phyloP scores from a whole-genome alignment of 2,888 invertebrate species.

The Caenorhabditis zanzibari region DNA sequence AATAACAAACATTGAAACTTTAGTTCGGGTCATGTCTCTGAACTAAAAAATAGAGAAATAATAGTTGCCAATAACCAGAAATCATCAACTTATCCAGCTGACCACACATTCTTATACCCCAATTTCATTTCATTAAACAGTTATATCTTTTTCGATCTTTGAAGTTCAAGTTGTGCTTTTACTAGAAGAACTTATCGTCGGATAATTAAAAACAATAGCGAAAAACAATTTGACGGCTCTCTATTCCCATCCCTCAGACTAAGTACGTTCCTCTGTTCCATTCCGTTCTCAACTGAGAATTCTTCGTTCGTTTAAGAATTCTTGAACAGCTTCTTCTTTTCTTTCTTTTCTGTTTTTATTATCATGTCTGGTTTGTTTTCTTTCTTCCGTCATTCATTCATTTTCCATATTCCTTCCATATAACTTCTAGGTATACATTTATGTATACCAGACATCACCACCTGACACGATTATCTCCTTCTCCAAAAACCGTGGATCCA shows the following conservation, averaged over 20 bases:
- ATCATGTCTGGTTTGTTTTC: conserved; percentile 13
- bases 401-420: conserved; percentile 11
- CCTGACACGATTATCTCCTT: conserved; percentile 43
- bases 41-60: neutral
- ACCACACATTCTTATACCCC: conserved; percentile 4
- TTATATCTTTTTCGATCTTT: conserved; percentile 17
- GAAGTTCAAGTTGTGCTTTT: conserved; percentile 20
- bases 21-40: neutral
- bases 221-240: conserved; percentile 16
- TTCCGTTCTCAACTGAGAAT: conserved; percentile 25
- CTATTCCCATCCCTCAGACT: neutral
- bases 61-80: neutral
- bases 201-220: conserved; percentile 20
- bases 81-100: conserved; percentile 3
- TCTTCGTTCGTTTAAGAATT: conserved; percentile 5
- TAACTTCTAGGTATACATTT: conserved; percentile 29
- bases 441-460: conserved; percentile 46
- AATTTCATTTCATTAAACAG: conserved; percentile 4
- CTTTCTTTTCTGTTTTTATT: conserved; percentile 41
- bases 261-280: conserved; percentile 22
- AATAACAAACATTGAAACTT: no score
- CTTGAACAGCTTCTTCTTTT: conserved; percentile 12
- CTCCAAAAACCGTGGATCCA: conserved; percentile 8
- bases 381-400: conserved; percentile 7
- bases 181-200: conserved; percentile 13